Base-by-base conservation (phyloP, 2,888 invertebrate species). In the Mesoligia furuncula region DNA sequence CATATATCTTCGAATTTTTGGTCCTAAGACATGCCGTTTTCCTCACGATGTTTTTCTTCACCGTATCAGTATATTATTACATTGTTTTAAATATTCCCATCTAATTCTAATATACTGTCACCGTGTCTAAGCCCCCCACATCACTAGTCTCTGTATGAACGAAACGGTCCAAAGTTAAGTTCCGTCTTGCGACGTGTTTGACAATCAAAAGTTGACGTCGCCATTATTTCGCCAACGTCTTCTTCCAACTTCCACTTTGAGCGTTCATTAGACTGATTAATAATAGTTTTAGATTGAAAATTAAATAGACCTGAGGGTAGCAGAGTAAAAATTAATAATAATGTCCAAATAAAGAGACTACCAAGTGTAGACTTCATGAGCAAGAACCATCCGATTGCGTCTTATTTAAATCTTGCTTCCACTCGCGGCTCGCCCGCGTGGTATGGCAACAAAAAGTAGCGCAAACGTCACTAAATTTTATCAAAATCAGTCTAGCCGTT, bases 171-270 rank as follows among this genome's bases (percentile, higher is more conserved):
- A 86, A 93, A 94, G 90, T 92, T 91, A 88, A 92, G 91, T 92
- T 91, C 91, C 91, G 88, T 90, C 91, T 90, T 89, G 90, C 88
- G 90, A 92, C 91, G 90, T 94, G 93, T 95, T 95, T 94, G 94
- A 95, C 95, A 93, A 95, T 94, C 93, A 94, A 93, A 92, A 95
- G 93, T 94, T 92, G 91, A 91, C 88, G 91, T 81, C 89, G 87
- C 90, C 92, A 93, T 93, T 93, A 94, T 94, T 94, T 94, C 92
- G 90, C 88, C 85, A 87, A 88, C 92, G 90, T 92, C 93, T 93
- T 92, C 90, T 89, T 91, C 89, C 81, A 82, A 88, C 86, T 90
- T 89, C 88, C 86, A 72, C 73, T 83, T 77, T 62, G 73, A 69
- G 51, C 59, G 65, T 87, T 85, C 75, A 88, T 86, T 78, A 76